Conservation (phyloP, 30 jellyfish, hydroid and myxozoan species). For the Mastigias papua region DNA sequence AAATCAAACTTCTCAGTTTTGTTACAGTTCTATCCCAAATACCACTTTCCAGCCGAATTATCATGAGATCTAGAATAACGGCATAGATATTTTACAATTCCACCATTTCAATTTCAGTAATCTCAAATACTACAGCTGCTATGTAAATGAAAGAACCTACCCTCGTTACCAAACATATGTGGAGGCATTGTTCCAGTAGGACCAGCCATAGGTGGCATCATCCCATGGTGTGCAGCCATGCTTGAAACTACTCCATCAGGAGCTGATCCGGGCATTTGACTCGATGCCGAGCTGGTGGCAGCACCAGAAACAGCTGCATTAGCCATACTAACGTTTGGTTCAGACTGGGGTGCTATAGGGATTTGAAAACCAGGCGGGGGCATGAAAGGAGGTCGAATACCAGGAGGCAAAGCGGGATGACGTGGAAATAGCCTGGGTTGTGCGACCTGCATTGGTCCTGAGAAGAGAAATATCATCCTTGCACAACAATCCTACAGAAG, state of each 20-base stretch:
- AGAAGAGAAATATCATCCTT: not conserved
- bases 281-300: conserved; percentile 68
- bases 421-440: conserved; percentile 77
- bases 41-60: too few relatives aligned
- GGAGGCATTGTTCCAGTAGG: conserved; percentile 67
- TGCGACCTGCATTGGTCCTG: conserved; percentile 70
- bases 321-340: conserved; percentile 61
- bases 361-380: conserved; percentile 77
- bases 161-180: conserved; percentile 71
- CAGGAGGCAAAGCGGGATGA: conserved; percentile 71
- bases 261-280: conserved; percentile 47
- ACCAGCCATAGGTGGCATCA: conserved; percentile 79
- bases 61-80: too few relatives aligned
- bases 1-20: too few relatives aligned
- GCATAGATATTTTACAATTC: too few relatives aligned
- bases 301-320: conserved; percentile 73
- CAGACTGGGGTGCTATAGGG: conserved; percentile 65
- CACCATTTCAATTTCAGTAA: too few relatives aligned
- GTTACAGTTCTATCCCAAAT: too few relatives aligned
- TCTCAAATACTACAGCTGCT: too few relatives aligned
- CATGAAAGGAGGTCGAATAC: conserved; percentile 75
- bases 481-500: not conserved
- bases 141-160: too few relatives aligned
- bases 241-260: conserved; percentile 69
- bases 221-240: conserved; percentile 68